Evolutionary conservation across 2,797 vertebrate genomes (phyloP).

Genomic region (Masticophis lateralis): DNA sequence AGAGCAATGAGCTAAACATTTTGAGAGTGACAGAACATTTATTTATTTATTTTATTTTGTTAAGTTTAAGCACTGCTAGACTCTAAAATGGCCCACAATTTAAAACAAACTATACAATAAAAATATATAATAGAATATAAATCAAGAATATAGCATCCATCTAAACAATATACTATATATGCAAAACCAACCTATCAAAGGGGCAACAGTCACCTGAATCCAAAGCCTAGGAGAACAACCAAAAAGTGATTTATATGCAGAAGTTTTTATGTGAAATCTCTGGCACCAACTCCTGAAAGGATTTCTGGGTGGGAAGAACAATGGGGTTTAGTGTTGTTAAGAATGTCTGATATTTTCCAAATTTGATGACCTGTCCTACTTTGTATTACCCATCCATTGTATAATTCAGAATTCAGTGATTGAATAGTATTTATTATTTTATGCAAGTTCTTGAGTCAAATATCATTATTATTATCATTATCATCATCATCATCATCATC

Average conservation of each 20-base stretch:
- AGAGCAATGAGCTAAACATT: background rate
- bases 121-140: background rate
- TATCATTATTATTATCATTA: background rate
- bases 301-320: background rate
- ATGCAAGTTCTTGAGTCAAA: background rate
- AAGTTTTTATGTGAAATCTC: background rate
- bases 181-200: background rate
- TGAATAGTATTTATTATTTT: background rate
- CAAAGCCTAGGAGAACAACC: background rate
- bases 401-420: background rate
- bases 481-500: no score
- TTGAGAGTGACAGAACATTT: background rate
- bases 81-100: background rate
- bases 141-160: background rate
- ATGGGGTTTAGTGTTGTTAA: background rate
- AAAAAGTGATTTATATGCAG: background rate
- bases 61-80: background rate
- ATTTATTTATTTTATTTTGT: background rate
- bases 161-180: background rate
- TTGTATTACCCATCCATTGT: background rate
- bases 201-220: background rate
- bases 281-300: background rate
- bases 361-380: background rate
- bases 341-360: background rate
- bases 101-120: background rate